phyloP scores from a whole-genome alignment of 2,888 invertebrate species.

The Chrysina gloriosa region DNA sequence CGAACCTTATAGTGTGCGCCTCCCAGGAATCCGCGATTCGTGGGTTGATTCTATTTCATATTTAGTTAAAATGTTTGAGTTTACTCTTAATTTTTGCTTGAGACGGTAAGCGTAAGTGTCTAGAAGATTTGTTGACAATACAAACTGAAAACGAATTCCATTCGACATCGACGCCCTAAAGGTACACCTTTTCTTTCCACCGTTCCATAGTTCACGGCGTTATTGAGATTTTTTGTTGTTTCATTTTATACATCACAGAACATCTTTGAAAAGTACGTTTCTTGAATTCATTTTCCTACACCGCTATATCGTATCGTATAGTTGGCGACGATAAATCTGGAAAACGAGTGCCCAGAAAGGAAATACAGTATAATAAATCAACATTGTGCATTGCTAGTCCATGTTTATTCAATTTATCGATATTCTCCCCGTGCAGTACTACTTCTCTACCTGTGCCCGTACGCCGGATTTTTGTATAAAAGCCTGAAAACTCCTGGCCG shows the following conservation, averaged over 20 bases:
- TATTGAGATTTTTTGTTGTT: no score
- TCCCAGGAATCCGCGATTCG: no score
- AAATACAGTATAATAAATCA: conserved; percentile 32
- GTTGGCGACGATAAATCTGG: conserved; percentile 19
- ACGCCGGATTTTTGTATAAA: background rate
- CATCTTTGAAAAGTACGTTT: conserved; percentile 10
- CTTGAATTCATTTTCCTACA: conserved; percentile 27
- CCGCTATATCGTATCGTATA: background rate
- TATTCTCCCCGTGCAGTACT: background rate
- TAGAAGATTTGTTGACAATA: no score
- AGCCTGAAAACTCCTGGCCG: background rate
- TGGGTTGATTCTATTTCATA: no score
- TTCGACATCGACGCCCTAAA: no score
- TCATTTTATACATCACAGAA: background rate
- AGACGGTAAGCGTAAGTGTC: no score
- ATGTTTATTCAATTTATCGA: conserved; percentile 31
- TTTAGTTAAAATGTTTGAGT: no score
- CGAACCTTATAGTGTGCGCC: no score
- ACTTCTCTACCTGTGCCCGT: background rate
- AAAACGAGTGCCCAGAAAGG: conserved; percentile 33
- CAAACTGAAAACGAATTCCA: no score
- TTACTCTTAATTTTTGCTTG: no score
- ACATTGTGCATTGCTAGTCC: conserved; percentile 21
- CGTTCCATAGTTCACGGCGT: no score
- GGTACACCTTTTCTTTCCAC: no score